A percentile compares a stretch with the other conserved stretches of the same genome.
Conservation (phyloP, 2,888 invertebrate genomes). For the Phortica okadai region DNA sequence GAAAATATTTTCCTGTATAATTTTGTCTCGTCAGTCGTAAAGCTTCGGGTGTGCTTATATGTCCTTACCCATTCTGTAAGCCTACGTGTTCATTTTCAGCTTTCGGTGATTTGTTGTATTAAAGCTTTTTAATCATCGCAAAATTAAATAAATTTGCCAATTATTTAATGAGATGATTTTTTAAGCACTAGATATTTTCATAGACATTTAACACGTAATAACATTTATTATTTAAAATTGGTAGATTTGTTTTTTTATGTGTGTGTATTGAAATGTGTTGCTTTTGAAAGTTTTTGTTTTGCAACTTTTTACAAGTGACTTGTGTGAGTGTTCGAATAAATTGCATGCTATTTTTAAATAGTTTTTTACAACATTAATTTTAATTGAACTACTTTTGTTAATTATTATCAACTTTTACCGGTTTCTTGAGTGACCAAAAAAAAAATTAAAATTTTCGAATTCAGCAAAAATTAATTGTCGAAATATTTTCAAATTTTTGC, state of each 20-base stretch:
- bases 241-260: not conserved
- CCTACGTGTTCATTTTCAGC: not conserved
- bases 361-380: constrained; percentile 2
- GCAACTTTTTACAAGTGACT: not conserved
- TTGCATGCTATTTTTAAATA: constrained; percentile 10
- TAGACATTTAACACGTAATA: constrained; percentile 1
- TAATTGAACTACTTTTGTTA: not conserved
- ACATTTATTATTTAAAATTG: not conserved
- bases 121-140: not conserved
- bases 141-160: constrained; percentile 9
- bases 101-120: not conserved
- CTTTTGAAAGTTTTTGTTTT: not conserved
- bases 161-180: constrained; percentile 28
- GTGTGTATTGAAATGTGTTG: not conserved
- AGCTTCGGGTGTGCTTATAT: too few species aligned
- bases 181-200: not conserved
- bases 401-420: not conserved
- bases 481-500: not conserved
- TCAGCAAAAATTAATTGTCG: constrained; percentile 10
- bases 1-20: too few species aligned
- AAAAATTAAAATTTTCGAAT: constrained; percentile 53
- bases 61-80: too few species aligned
- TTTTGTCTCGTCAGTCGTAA: too few species aligned
- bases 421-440: constrained; percentile 19
- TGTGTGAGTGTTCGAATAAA: not conserved